A percentile compares a stretch with the other conserved stretches of the same genome.
These are phyloP conservation scores for Nesoenas mayeri DNA, from an alignment of 2,113 vertebrate species.

Conservation along the genomic window DNA sequence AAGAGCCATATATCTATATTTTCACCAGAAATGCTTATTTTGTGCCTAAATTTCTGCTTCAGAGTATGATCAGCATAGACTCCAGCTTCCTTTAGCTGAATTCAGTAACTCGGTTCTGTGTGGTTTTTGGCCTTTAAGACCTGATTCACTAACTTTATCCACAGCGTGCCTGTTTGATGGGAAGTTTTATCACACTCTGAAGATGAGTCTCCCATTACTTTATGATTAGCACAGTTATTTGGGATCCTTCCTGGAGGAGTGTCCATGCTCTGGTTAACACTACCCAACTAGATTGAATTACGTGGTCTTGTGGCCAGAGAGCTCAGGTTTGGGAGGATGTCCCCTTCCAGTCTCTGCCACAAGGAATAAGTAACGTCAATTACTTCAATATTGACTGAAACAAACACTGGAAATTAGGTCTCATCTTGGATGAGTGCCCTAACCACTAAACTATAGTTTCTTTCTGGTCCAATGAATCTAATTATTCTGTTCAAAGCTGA, in stretches of 20 bases:
- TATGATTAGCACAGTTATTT: not conserved
- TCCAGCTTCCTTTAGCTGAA: not conserved
- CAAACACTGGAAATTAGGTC: not conserved
- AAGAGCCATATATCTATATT: not conserved
- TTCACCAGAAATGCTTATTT: not conserved
- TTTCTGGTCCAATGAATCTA: not conserved
- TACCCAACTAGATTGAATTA: not conserved
- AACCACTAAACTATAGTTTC: not conserved
- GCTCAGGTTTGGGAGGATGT: accelerated
- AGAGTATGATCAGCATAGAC: not conserved
- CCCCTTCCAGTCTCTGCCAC: not conserved
- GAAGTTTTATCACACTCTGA: too few relatives aligned
- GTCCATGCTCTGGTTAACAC: not conserved
- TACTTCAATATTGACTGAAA: not conserved
- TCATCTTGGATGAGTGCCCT: not conserved
- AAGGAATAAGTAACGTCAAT: not conserved
- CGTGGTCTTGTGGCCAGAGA: accelerated
- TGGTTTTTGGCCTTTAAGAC: not conserved
- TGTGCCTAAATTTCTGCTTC: not conserved
- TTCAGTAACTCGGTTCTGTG: not conserved
- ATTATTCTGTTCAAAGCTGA: not conserved
- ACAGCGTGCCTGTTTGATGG: accelerated
- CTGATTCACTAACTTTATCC: not conserved
- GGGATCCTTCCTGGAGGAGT: not conserved
- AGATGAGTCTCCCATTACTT: not conserved